Evolutionary conservation across 2,797 vertebrate genomes (phyloP), one percentile per base, ranked within the genome.

Genomic region (Coilia nasus): DNA sequence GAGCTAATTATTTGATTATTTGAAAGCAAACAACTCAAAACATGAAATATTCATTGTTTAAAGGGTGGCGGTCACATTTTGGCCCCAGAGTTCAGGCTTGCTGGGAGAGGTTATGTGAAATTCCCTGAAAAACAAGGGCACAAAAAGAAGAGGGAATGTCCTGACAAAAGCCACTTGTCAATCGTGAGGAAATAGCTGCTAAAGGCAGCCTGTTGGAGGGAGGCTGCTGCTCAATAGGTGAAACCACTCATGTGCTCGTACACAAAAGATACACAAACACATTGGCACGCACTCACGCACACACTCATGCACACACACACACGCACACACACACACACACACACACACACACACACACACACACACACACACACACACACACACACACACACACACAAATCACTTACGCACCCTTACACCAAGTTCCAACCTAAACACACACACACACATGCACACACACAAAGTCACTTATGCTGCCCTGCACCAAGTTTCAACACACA

Each of bases 11-110:
- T 67, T 81, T 67, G 31, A 46, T 62, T 75, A 64, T 78, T 82
- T 85, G n/a, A 75, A 82, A 54, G 80, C 59, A 71, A 84, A 86
- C 83, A 59, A 25, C 71, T 83, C 28, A 50, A 64, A 84, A 56
- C 83, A 84, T 44, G 14, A 81, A 62, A 78, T 78, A 78, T 44
- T 78, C 31, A 44, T 44, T 78, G 71, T 78, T 78, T 78, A 78
- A 44, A 78, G 35, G 1, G 19, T 19, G 71, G 71, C 21, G 17
- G 71, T 78, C 71, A 78, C 31, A 31, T 44, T 31, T 19, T 78
- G 31, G 17, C 71, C 35, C 19, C 15, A 9, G 71, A 78, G 71
- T 21, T 19, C 31, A 17, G 35, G 9, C 71, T 78, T 44, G 17
- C 35, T 78, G 71, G 44, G 71, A n/a, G 35, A 78, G 71, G 71